Evolutionary conservation across 2,888 invertebrate species (phyloP).

Genomic region (Drosophila suboccidentalis): DNA sequence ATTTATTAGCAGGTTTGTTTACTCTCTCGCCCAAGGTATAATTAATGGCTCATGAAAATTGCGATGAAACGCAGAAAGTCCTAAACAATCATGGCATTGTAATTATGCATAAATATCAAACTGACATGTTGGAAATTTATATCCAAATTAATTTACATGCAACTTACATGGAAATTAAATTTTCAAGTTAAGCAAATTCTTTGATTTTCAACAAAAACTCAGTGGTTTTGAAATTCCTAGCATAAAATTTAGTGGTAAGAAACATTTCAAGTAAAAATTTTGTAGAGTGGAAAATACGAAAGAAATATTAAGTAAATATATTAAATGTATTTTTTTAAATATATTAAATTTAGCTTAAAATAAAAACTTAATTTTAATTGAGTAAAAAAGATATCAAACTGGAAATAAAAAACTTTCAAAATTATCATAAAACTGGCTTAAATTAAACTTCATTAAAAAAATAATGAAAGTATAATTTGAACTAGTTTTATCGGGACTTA

Average conservation of each 20-base stretch:
- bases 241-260: background rate
- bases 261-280: no score
- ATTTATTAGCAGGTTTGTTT: constrained; percentile 54
- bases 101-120: constrained; percentile 9
- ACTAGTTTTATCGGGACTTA: no score
- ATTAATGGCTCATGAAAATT: constrained; percentile 60
- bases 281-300: no score
- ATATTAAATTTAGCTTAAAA: no score
- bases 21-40: constrained; percentile 51
- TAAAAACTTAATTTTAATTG: no score
- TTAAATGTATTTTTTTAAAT: no score
- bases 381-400: no score
- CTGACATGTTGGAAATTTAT: background rate
- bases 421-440: no score
- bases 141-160: background rate
- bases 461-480: no score
- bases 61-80: constrained; percentile 15
- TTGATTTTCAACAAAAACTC: background rate
- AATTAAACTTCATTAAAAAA: no score
- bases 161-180: background rate
- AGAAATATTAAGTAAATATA: no score
- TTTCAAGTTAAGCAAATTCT: background rate
- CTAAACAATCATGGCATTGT: constrained; percentile 14
- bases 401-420: no score
- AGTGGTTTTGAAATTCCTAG: background rate